Conservation (phyloP, 2,888 invertebrate genomes). For the Hipparchia semele region DNA sequence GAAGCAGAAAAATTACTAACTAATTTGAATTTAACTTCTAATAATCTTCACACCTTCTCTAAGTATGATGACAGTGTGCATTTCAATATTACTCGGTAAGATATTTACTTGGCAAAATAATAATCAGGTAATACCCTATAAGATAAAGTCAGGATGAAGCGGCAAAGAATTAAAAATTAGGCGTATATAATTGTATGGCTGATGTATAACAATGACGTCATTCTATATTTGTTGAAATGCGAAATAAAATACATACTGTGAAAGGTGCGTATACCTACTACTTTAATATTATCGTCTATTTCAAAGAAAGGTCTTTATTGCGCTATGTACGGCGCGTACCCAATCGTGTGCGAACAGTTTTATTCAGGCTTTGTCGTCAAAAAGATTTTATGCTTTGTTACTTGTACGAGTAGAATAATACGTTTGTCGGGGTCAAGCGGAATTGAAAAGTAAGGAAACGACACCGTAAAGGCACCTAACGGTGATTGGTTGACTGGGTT, state of each 20-base stretch:
- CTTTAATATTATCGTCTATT: not conserved
- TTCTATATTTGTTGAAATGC: not conserved
- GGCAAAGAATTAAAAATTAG: no score
- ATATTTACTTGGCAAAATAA: no score
- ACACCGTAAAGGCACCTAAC: conserved; percentile 10
- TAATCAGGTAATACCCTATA: no score
- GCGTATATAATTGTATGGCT: no score
- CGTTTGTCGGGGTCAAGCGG: not conserved
- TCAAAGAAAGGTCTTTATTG: not conserved
- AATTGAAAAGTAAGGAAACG: conserved; percentile 19
- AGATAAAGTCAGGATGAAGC: no score
- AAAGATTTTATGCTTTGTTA: conserved; percentile 9
- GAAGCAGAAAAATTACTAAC: no score
- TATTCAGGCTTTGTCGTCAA: not conserved
- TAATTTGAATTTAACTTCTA: no score
- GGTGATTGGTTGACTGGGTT: conserved; percentile 6
- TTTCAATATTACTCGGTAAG: no score
- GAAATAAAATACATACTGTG: not conserved
- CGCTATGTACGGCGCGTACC: not conserved
- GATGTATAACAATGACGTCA: not conserved
- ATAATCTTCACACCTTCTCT: no score
- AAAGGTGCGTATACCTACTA: no score
- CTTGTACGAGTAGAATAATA: conserved; percentile 1
- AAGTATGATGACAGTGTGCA: no score
- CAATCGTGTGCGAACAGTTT: not conserved